A percentile compares a stretch with the other conserved stretches of the same genome.
These are phyloP conservation scores for Orthosia gothica DNA, from an alignment of 2,888 invertebrate species.

Conservation along the genomic window DNA sequence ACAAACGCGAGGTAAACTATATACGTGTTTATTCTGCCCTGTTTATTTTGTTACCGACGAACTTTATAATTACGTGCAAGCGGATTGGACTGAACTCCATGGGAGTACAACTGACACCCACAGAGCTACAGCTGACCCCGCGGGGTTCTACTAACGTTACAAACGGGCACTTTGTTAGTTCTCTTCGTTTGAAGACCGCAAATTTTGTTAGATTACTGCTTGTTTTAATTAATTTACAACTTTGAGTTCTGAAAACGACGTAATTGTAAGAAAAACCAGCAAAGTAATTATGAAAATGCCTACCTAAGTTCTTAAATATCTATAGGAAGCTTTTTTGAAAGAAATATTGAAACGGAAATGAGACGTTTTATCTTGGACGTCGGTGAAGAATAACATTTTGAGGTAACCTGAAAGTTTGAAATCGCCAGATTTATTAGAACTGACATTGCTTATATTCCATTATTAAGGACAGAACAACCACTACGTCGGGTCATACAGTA, in stretches of 20 bases:
- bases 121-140: slow-evolving; percentile 2
- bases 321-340: no score
- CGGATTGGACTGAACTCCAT: slow-evolving; percentile 20
- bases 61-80: slow-evolving; percentile 51
- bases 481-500: no score
- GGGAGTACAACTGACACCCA: background rate
- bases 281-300: background rate
- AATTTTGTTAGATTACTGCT: slow-evolving; percentile 18
- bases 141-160: slow-evolving; percentile 32
- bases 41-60: slow-evolving; percentile 36
- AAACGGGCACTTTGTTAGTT: slow-evolving; percentile 42
- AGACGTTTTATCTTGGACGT: no score
- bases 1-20: slow-evolving; percentile 16
- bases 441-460: no score
- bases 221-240: slow-evolving; percentile 14
- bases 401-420: no score
- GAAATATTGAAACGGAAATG: no score
- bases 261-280: background rate
- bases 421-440: no score
- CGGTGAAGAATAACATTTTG: no score
- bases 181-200: slow-evolving; percentile 17
- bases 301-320: no score
- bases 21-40: slow-evolving; percentile 45
- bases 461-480: no score
- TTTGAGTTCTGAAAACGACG: slow-evolving; percentile 4